Percentiles rank a stretch among this genome's conserved stretches.
Evolutionary conservation across 2,888 invertebrate species (phyloP).

Genomic region (Tortricodes alternella): DNA sequence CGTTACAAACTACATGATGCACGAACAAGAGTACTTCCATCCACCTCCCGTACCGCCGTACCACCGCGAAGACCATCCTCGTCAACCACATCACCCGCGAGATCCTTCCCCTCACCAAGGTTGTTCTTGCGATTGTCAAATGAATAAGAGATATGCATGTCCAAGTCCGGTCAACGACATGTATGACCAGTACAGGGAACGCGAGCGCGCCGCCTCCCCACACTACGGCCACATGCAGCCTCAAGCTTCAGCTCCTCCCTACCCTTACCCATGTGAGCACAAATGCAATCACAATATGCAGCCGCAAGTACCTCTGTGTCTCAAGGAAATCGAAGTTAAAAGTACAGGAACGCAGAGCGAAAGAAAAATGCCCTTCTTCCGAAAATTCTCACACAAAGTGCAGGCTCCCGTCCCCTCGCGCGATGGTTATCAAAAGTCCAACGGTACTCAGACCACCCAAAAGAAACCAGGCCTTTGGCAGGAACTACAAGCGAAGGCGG

Average conservation of each 20-base stretch:
- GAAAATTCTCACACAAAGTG: slow-evolving; percentile 56
- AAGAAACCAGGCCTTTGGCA: slow-evolving; percentile 53
- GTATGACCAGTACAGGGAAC: slow-evolving; percentile 21
- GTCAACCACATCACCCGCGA: slow-evolving; percentile 34
- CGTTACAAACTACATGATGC: slow-evolving; percentile 60
- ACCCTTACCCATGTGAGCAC: slow-evolving; percentile 36
- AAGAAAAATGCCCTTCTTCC: slow-evolving; percentile 59
- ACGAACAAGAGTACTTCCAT: slow-evolving; percentile 56
- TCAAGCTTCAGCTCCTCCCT: slow-evolving; percentile 39
- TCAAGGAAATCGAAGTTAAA: slow-evolving; percentile 74
- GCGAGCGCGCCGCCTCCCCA: slow-evolving; percentile 30
- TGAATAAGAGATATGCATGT: neutral
- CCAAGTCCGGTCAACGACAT: slow-evolving; percentile 6
- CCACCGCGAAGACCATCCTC: too few species aligned
- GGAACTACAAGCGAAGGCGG: slow-evolving; percentile 49
- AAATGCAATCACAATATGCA: slow-evolving; percentile 42
- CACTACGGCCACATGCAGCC: slow-evolving; percentile 37
- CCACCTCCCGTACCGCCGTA: slow-evolving; percentile 44
- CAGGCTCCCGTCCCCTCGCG: slow-evolving; percentile 38
- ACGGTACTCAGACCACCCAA: slow-evolving; percentile 43
- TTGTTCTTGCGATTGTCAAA: slow-evolving; percentile 18
- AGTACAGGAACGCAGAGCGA: slow-evolving; percentile 71
- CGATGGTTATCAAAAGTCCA: slow-evolving; percentile 39
- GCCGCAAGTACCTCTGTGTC: slow-evolving; percentile 61
- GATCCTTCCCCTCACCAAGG: slow-evolving; percentile 34